These are phyloP conservation scores for Stictocephala bisonia DNA, from an alignment of 2,888 invertebrate species.

Conservation along the genomic window DNA sequence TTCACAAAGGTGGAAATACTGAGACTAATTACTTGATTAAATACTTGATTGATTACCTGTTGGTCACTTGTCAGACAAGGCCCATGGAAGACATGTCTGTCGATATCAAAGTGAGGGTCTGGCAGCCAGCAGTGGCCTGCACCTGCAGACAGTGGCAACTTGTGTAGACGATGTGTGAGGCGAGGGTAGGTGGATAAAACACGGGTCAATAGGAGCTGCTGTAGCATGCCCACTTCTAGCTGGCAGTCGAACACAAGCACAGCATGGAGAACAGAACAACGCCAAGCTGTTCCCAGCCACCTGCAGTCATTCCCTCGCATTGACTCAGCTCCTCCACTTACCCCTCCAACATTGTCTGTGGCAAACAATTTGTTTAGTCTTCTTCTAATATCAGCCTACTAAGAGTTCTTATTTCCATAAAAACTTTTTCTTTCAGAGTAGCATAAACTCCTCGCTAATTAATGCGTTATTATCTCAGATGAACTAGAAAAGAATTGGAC, in stretches of 20 bases:
- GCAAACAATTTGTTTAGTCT: background rate
- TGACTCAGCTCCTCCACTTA: conserved; percentile 52
- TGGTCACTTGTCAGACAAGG: conserved; percentile 54
- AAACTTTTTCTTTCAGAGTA: too few species aligned
- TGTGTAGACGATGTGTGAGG: conserved; percentile 64
- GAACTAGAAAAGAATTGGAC: too few species aligned
- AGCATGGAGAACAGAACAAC: conserved; percentile 65
- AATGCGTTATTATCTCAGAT: too few species aligned
- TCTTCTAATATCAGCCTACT: too few species aligned
- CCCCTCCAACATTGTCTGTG: background rate
- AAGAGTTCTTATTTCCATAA: too few species aligned
- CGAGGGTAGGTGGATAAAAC: conserved; percentile 65
- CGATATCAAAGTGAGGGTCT: conserved; percentile 66
- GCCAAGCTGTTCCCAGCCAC: conserved; percentile 64
- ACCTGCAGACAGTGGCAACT: conserved; percentile 57
- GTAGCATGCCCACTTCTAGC: conserved; percentile 64
- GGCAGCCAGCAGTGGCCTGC: conserved; percentile 67
- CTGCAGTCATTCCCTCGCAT: conserved; percentile 65
- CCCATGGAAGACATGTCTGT: conserved; percentile 65
- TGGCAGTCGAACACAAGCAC: conserved; percentile 65
- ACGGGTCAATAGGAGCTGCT: conserved; percentile 65
- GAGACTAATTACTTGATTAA: too few species aligned
- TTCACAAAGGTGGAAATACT: too few species aligned
- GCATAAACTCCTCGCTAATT: too few species aligned
- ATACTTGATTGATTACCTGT: too few species aligned